Base-by-base conservation (phyloP, 2,888 invertebrate species). In the Erannis defoliaria region DNA sequence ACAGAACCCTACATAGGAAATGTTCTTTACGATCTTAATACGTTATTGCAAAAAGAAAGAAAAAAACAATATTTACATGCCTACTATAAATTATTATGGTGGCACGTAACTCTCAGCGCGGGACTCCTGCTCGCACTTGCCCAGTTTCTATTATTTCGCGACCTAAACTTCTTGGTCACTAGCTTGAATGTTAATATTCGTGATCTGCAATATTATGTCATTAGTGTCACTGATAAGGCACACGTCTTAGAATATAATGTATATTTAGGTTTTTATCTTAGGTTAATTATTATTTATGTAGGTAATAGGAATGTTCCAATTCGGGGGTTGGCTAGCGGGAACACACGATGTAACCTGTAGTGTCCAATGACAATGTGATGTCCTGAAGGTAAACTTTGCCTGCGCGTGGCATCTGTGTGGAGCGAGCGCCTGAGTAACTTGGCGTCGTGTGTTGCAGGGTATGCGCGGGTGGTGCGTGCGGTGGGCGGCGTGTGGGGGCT, bases 381-480 rank as follows among this genome's bases (percentile, higher is more conserved):
- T 38, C 8, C 18, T 38, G 38, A 38, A 38, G 38, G 38, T 38
- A 38, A 9, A 18, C 9, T 38, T 38, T 35, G 35, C 14, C 35
- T 1, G n/a, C 12, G 33, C 12, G 1, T 33, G 2, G 1, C 10
- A 3, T 9, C 2, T 9, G 9, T 38, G 38, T 16, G 5, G 12
- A 26, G 26, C 8, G 12, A 23, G 53, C 12, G 12, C 19, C 38
- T 46, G 18, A 29, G 5, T 40, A n/a, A 19, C 9, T 0, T 54
- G 12, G 6, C 6, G 10, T 26, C 64, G 55, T 58, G 43, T 66
- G 63, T 82, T 83, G 8, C 87, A 88, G 90, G 88, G 76, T 73
- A 87, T 88, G 90, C 88, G 90, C 71, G 86, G 84, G 82, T 86
- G 86, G 81, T 77, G 80, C 78, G 71, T 75, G 51, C 51, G 51